Evolutionary conservation across 2,797 vertebrate genomes (phyloP), one percentile per base, ranked within the genome.

Genomic region (Philypnodon macrostomus): DNA sequence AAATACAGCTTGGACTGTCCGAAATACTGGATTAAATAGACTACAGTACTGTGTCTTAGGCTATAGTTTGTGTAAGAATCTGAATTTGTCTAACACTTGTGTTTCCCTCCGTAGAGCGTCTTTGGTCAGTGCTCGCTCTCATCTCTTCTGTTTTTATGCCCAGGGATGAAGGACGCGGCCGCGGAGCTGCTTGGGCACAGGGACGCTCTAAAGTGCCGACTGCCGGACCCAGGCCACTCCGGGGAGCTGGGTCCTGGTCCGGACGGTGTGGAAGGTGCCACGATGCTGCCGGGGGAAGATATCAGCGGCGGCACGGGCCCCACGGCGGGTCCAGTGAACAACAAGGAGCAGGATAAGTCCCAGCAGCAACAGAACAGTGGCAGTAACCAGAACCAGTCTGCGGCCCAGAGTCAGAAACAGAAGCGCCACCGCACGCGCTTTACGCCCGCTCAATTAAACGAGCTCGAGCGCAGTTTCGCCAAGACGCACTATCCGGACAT

Each of bases 401-500:
- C 85, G 23, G 58, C 44, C 10, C 80, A 80, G 65, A 87, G 81
- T 56, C 94, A 95, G 86, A 96, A 98, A 73, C 93, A 96, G 89
- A 98, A 97, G 84, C 89, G 94, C 49, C 95, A 96, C 84, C 88
- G 94, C 76, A 97, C 96, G 65, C 94, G 96, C 72, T 98, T 98
- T 90, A 98, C 95, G 0, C 95, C 95, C 1, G 95, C 95, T 11
- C 95, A 98, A 81, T 93, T 98, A 69, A 98, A 98, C 83, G 96
- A 98, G 78, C 77, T 98, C 79, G 96, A 98, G 88, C 83, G 96
- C 58, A 98, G 95, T 90, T 98, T 98, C 89, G 95, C 96, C 77
- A 98, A 98, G 73, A 98, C 96, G 37, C 96, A 98, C 87, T 98
- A 98, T 73, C 96, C 96, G 0, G 95, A 98, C 70, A 98, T 98